Base-by-base conservation (phyloP, 1,140 invertebrate species). In the Zaprionus vittiger region DNA sequence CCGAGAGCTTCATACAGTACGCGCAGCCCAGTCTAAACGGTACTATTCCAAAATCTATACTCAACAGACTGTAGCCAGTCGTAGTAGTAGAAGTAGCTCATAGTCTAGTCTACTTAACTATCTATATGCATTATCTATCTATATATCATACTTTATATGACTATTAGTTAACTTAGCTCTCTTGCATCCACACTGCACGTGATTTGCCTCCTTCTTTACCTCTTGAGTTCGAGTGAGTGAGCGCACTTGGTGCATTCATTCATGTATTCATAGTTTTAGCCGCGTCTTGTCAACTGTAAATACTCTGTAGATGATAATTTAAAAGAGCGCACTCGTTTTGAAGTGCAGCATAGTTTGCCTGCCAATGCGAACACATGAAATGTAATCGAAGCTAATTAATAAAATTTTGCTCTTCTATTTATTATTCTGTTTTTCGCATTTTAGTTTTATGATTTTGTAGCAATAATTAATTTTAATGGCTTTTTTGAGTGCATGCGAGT, bases 11-110 rank as follows among this genome's bases (percentile, higher is more conserved):
- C 77, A 93, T 93, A 67, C 92, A 93, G 72, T 93, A 93, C 55
- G 91, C 92, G 71, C 92, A 93, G 78, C 92, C 92, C 69, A 93
- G 92, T 75, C 89, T 93, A 81, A 93, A 93, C 83, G 92, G 92
- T 93, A 92, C 91, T 87, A 93, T 92, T 86, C 91, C 91, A 84
- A 91, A 92, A 91, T 92, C 91, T 78, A 92, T 92, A 91, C 80
- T 90, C 78, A 92, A 92, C 79, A 85, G 80, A 78, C 72, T 92
- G 75, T 92, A 92, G 80, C 54, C 17, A 41, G 41, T 71, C 56
- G 26, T 4, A 17, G 17, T 49, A 24, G 34, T 83, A 72, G 49
- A 64, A 34, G 31, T 34, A 34, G 31, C 28, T 34, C 70, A 55
- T 83, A 80, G 77, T 17, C 62, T 73, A 52, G 68, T 31, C 28